Evolutionary conservation across 2,113 vertebrate genomes (phyloP).

Genomic region (Rhombomys opimus): DNA sequence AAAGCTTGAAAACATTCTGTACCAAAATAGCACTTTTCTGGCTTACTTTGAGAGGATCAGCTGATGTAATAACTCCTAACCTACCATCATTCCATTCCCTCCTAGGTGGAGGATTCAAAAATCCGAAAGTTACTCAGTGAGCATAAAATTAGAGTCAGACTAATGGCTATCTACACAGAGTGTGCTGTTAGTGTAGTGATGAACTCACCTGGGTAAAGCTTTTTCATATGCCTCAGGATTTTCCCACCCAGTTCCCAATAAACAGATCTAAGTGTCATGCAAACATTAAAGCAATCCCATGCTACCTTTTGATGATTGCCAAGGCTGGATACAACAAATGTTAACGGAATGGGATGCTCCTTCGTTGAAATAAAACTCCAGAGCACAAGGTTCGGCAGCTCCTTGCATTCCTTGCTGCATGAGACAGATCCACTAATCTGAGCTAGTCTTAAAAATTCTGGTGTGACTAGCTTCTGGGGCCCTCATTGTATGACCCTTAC

Average conservation of each 20-base stretch:
- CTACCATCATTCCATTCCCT: neutral
- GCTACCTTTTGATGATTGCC: neutral
- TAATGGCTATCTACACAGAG: neutral
- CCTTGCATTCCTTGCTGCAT: neutral
- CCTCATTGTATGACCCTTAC: neutral
- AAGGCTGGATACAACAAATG: no score
- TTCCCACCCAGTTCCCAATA: neutral
- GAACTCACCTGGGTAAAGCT: neutral
- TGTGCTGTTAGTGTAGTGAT: neutral
- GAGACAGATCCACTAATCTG: neutral
- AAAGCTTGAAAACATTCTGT: neutral
- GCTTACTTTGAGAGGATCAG: slow-evolving; percentile 22
- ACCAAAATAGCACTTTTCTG: slow-evolving; percentile 15
- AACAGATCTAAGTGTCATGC: neutral
- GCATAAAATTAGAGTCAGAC: neutral
- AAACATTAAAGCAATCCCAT: neutral
- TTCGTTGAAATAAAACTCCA: neutral
- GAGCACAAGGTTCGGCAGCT: neutral
- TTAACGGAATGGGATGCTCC: neutral
- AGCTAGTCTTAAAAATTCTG: neutral
- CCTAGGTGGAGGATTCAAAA: neutral
- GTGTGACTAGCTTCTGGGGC: neutral
- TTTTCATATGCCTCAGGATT: neutral
- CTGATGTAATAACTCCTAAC: neutral
- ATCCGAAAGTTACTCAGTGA: slow-evolving; percentile 27